These are phyloP conservation scores for Hycleus cichorii DNA, from an alignment of 1,140 invertebrate species.

Conservation along the genomic window DNA sequence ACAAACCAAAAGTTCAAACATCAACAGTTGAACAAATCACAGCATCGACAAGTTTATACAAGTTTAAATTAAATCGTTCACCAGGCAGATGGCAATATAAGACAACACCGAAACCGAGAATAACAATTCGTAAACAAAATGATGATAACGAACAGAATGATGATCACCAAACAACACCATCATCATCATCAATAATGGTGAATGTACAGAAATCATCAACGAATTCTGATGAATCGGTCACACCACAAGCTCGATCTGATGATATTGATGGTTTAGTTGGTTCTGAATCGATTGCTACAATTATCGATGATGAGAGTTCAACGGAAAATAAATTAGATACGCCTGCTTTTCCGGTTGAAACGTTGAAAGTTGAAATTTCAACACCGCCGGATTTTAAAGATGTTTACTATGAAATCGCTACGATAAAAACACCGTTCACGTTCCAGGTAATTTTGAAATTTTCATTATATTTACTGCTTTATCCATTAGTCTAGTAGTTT, in stretches of 20 bases:
- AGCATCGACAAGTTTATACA: slow-evolving; percentile 54
- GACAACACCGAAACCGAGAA: slow-evolving; percentile 75
- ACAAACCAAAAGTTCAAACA: slow-evolving; percentile 52
- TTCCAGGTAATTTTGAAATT: slow-evolving; percentile 59
- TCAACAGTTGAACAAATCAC: slow-evolving; percentile 45
- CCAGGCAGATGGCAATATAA: slow-evolving; percentile 83
- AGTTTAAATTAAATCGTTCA: slow-evolving; percentile 69
- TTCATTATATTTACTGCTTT: no score
- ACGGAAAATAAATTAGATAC: slow-evolving; percentile 54
- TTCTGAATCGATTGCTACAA: slow-evolving; percentile 53
- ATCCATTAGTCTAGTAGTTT: no score
- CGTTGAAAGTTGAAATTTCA: slow-evolving; percentile 77
- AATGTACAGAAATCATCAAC: slow-evolving; percentile 31
- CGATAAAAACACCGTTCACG: slow-evolving; percentile 80
- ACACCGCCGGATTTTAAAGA: slow-evolving; percentile 76
- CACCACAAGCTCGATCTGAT: slow-evolving; percentile 38
- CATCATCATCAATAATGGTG: slow-evolving; percentile 13
- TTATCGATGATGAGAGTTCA: slow-evolving; percentile 50
- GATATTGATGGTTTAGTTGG: slow-evolving; percentile 62
- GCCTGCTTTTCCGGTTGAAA: slow-evolving; percentile 58
- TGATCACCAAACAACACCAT: slow-evolving; percentile 42
- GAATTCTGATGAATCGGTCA: slow-evolving; percentile 22
- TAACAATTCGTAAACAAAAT: slow-evolving; percentile 67
- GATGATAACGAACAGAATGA: slow-evolving; percentile 48
- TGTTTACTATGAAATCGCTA: slow-evolving; percentile 80